Percentiles rank a stretch among this genome's conserved stretches.
Conservation (phyloP, 2,113 vertebrate genomes). For the Chauna torquata region DNA sequence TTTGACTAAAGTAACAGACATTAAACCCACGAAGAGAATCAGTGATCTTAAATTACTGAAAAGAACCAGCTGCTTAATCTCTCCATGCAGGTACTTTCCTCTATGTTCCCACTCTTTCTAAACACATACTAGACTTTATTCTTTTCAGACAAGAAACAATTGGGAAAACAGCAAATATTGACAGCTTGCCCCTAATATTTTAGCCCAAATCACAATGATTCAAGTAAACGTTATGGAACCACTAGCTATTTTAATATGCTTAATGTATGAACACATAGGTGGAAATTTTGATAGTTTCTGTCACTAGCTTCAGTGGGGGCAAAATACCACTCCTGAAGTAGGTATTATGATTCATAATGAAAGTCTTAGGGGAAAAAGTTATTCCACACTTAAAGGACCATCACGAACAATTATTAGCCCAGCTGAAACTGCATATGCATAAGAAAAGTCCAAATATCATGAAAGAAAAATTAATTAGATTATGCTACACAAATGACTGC, state of each 20-base stretch:
- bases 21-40: background rate
- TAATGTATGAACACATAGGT: background rate
- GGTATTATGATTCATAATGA: background rate
- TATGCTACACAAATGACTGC: background rate
- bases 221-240: background rate
- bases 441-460: background rate
- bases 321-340: background rate
- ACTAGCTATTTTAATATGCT: background rate
- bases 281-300: background rate
- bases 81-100: background rate
- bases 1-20: background rate
- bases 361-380: background rate
- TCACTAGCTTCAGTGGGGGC: background rate
- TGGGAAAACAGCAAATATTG: background rate
- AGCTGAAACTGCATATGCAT: background rate
- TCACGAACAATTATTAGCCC: background rate
- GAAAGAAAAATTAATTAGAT: background rate
- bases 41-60: background rate
- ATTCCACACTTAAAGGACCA: background rate
- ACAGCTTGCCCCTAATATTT: background rate
- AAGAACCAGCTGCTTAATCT: background rate
- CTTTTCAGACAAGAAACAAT: background rate
- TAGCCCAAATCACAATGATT: background rate
- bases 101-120: background rate
- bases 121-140: background rate